Percentiles rank a stretch among this genome's conserved stretches.
Evolutionary conservation across 2,797 vertebrate species (phyloP).

Genomic region (Coregonus ussuriensis): DNA sequence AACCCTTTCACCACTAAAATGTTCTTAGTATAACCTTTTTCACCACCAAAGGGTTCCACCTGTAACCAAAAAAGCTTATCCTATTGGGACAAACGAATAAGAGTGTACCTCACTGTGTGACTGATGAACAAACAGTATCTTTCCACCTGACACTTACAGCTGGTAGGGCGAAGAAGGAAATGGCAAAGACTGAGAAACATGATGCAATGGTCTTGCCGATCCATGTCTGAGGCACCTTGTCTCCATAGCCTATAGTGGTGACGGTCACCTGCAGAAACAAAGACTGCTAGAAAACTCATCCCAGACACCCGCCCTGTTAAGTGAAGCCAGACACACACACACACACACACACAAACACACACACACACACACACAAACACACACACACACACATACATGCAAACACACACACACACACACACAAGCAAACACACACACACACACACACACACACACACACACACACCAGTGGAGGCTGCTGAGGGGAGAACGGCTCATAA

Average conservation of each 20-base stretch:
- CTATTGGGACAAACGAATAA: too few species aligned
- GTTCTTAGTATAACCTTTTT: too few species aligned
- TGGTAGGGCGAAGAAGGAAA: conserved; percentile 97
- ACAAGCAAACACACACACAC: too few species aligned
- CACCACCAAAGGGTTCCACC: neutral
- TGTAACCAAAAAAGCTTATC: too few species aligned
- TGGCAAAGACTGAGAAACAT: conserved; percentile 97
- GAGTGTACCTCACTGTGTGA: neutral
- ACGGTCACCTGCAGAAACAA: conserved; percentile 86
- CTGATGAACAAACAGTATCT: neutral
- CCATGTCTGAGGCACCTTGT: conserved; percentile 97
- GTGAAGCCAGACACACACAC: neutral
- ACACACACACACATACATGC: too few species aligned
- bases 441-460: conserved; percentile 3
- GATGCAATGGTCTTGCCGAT: conserved; percentile 98
- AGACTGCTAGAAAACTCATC: conserved; percentile 12
- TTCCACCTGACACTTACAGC: conserved; percentile 79
- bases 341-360: neutral
- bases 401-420: neutral
- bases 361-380: neutral
- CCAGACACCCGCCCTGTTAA: neutral
- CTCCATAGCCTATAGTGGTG: conserved; percentile 98
- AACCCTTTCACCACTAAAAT: too few species aligned
- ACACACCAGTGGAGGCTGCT: neutral
- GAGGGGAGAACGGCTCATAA: too few species aligned